Evolutionary conservation across 2,888 invertebrate genomes (phyloP), one percentile per base, ranked within the genome.

Genomic region (Philhelius pedissequus): DNA sequence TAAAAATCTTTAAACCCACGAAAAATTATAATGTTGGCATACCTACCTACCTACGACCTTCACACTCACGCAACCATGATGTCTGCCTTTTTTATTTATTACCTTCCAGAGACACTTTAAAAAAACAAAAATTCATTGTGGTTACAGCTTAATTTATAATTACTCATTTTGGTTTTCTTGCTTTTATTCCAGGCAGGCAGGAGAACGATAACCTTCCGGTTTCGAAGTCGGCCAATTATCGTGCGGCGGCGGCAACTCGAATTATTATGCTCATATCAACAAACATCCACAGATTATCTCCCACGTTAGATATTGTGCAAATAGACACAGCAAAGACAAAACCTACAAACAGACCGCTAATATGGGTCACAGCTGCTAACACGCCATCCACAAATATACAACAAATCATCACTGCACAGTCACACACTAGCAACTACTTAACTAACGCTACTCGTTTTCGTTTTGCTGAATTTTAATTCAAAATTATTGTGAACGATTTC

Each of bases 331-430:
- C 50, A 52, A 48, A 60, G 58, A 50, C 38, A 62, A 40, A 78
- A 38, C 78, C 69, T 73, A 54, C 56, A 68, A 68, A 68, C 68
- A 54, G 22, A n/a, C 56, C 20, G 20, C 74, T 30, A 78, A 83
- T 83, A 83, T 83, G 73, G 83, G 74, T 58, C 79, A 75, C 64
- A 83, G 78, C 79, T 64, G 74, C 64, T 79, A 66, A 30, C 32
- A 71, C 48, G 54, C 68, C 43, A 38, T 58, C 48, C 20, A 38
- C 22, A 45, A 58, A 11, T 30, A 30, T 1, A 38, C n/a, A 38
- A 22, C 20, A 35, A 30, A 64, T n/a, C 56, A 25, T 52, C 20
- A 32, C 60, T 68, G 5, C 32, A 30, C 73, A 64, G 25, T n/a
- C 9, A 35, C 74, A 66, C 30, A 40, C 48, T 32, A n/a, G 38